Percentiles rank a stretch among this genome's conserved stretches.
phyloP scores from a whole-genome alignment of 2,113 vertebrate species.

The Dascyllus trimaculatus region DNA sequence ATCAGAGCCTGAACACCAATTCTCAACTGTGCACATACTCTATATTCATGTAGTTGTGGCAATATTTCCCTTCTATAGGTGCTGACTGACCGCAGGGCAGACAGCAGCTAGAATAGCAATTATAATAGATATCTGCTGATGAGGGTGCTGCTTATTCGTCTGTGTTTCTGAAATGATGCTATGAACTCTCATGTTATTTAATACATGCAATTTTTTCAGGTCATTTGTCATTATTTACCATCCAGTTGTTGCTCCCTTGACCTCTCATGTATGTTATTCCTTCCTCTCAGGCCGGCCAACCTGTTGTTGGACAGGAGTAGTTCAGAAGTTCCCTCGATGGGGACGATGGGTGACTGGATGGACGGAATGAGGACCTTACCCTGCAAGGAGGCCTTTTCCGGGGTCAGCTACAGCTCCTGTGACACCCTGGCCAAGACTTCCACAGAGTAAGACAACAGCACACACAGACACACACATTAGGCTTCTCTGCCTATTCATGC shows the following conservation, averaged over 20 bases:
- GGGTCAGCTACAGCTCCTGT: constrained; percentile 96
- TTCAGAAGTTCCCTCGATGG: constrained; percentile 89
- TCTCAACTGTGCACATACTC: background rate
- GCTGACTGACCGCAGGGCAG: constrained; percentile 4
- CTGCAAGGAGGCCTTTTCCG: constrained; percentile 95
- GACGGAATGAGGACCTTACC: constrained; percentile 92
- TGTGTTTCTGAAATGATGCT: constrained; percentile 22
- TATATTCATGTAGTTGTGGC: constrained; percentile 10
- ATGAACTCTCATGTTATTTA: constrained; percentile 3
- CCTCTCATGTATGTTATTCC: background rate
- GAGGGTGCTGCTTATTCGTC: constrained; percentile 1
- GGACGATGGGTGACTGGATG: constrained; percentile 92
- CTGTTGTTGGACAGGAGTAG: constrained; percentile 95
- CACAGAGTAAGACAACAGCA: constrained; percentile 90
- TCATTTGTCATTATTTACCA: background rate
- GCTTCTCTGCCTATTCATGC: constrained; percentile 57
- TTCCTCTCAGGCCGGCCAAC: constrained; percentile 89
- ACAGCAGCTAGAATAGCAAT: background rate
- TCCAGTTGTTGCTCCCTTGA: background rate
- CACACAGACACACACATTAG: constrained; percentile 44
- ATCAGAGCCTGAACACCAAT: background rate
- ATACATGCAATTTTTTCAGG: background rate
- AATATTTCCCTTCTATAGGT: background rate
- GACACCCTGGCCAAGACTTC: constrained; percentile 97
- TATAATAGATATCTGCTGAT: constrained; percentile 23